phyloP scores from a whole-genome alignment of 2,888 invertebrate species.

The Watsonalla binaria region DNA sequence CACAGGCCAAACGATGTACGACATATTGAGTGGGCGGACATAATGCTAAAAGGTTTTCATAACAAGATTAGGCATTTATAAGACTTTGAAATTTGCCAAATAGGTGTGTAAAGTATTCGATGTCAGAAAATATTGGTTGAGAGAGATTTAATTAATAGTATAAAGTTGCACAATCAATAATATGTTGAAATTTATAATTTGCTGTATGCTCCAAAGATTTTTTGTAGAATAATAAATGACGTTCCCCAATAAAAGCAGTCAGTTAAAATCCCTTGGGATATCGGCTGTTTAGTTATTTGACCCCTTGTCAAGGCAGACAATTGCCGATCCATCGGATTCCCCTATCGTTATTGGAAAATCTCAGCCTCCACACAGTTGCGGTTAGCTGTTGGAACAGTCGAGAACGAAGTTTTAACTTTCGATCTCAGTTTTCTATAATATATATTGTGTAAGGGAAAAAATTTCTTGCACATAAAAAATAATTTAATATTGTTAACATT shows the following conservation, averaged over 20 bases:
- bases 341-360: slow-evolving; percentile 56
- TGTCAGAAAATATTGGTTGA: too few relatives aligned
- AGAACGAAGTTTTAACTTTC: not conserved
- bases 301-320: slow-evolving; percentile 54
- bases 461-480: too few relatives aligned
- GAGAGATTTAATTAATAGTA: too few relatives aligned
- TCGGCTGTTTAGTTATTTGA: slow-evolving; percentile 51
- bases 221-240: not conserved
- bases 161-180: too few relatives aligned
- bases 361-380: slow-evolving; percentile 46
- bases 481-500: too few relatives aligned
- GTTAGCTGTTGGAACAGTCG: slow-evolving; percentile 35
- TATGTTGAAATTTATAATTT: too few relatives aligned
- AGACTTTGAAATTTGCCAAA: not conserved
- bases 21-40: slow-evolving; percentile 21
- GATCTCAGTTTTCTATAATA: too few relatives aligned
- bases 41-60: slow-evolving; percentile 2
- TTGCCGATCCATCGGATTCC: slow-evolving; percentile 52
- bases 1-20: slow-evolving; percentile 19
- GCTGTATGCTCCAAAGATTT: too few relatives aligned
- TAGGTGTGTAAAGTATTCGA: too few relatives aligned
- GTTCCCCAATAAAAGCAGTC: slow-evolving; percentile 3
- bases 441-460: too few relatives aligned
- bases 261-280: slow-evolving; percentile 23
- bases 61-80: slow-evolving; percentile 8